Conservation (phyloP, 2,113 vertebrate species). For the Entosphenus tridentatus region DNA sequence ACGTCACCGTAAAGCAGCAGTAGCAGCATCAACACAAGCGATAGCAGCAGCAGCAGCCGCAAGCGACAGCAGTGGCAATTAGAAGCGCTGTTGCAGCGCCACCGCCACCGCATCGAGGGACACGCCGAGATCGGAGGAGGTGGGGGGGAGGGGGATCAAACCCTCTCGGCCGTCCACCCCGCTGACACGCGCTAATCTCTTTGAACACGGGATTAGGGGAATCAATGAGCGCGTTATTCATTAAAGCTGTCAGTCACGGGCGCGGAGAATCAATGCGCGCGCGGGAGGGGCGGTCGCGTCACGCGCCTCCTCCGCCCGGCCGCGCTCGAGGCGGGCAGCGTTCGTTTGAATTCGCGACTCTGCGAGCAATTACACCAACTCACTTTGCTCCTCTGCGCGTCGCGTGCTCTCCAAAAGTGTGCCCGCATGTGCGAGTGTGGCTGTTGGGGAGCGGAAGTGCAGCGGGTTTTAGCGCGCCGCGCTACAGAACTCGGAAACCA, state of each 20-base stretch:
- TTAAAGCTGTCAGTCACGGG: slow-evolving; percentile 4
- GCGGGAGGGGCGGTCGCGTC: not conserved
- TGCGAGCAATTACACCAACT: too few species aligned
- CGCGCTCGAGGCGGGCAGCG: too few species aligned
- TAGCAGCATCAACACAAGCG: not conserved
- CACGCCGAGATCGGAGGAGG: not conserved
- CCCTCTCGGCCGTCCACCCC: not conserved
- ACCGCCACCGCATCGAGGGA: not conserved
- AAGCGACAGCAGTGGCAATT: not conserved
- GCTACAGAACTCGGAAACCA: too few species aligned
- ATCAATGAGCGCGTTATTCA: slow-evolving; percentile 4
- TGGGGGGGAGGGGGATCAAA: not conserved
- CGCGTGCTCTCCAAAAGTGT: too few species aligned
- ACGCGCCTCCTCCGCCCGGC: too few species aligned
- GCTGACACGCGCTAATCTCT: slow-evolving; percentile 1
- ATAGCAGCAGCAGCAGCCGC: not conserved
- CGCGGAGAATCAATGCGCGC: not conserved
- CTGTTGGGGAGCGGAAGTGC: too few species aligned
- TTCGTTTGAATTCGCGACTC: too few species aligned
- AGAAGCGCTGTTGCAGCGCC: not conserved
- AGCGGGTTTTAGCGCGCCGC: too few species aligned
- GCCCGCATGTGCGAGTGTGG: too few species aligned
- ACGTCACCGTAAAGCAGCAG: not conserved
- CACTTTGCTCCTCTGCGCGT: too few species aligned
- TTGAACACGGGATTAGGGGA: not conserved